Conservation (phyloP, 2,797 vertebrate genomes). For the Liasis olivaceus region DNA sequence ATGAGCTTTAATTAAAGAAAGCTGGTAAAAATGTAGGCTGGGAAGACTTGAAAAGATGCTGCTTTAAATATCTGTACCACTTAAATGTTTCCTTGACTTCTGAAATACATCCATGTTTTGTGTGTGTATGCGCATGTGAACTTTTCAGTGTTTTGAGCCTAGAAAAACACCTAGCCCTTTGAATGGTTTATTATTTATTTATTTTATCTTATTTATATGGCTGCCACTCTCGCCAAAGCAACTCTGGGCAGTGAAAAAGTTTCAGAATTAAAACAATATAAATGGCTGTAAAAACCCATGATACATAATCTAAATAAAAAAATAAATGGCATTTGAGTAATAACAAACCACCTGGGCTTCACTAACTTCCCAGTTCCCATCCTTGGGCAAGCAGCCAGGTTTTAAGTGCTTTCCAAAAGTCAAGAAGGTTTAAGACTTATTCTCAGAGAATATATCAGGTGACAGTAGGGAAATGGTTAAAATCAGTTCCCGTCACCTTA, state of each 20-base stretch:
- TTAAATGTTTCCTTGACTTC: neutral
- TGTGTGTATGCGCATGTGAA: neutral
- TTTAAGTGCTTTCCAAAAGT: neutral
- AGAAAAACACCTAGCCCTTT: neutral
- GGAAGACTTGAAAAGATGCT: conserved; percentile 1
- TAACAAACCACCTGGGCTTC: neutral
- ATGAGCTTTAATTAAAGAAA: conserved; percentile 28
- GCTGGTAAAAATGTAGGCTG: neutral
- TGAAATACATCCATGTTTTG: neutral
- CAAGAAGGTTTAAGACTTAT: neutral
- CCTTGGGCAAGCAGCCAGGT: neutral
- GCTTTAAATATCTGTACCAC: neutral
- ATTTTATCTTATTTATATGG: neutral
- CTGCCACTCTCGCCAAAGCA: neutral
- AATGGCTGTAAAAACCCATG: neutral
- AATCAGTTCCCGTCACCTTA: neutral
- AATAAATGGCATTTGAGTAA: neutral
- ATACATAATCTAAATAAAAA: neutral
- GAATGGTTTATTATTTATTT: neutral
- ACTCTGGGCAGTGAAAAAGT: neutral
- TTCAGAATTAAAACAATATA: neutral
- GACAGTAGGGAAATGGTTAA: neutral
- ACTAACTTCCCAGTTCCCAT: neutral
- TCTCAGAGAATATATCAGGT: neutral
- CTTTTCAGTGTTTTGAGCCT: neutral